Percentiles rank a stretch among this genome's conserved stretches.
phyloP scores from a whole-genome alignment of 2,113 vertebrate genomes.

The Epinephelus fuscoguttatus region DNA sequence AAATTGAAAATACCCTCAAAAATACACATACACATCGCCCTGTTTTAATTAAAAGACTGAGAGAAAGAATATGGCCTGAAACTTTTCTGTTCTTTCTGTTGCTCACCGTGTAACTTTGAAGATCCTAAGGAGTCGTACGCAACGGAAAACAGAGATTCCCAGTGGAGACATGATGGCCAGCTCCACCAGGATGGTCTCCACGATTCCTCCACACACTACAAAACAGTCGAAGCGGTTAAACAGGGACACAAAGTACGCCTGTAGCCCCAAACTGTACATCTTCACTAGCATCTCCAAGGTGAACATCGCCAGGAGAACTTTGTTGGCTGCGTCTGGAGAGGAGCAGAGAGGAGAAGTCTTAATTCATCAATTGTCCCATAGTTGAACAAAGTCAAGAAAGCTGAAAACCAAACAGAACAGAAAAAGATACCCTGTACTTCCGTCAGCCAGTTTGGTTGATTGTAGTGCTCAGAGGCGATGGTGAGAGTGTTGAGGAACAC shows the following conservation, averaged over 20 bases:
- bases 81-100: too few species aligned
- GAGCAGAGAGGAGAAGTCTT: neutral
- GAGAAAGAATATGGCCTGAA: neutral
- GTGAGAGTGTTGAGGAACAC: constrained; percentile 99
- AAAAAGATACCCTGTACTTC: constrained; percentile 91
- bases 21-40: too few species aligned
- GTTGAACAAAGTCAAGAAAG: neutral
- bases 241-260: constrained; percentile 98
- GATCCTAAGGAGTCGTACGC: constrained; percentile 96
- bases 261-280: constrained; percentile 98
- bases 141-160: constrained; percentile 98
- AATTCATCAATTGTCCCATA: neutral
- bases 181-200: constrained; percentile 97
- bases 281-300: constrained; percentile 99
- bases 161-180: constrained; percentile 97
- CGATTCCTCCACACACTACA: constrained; percentile 97
- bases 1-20: too few species aligned
- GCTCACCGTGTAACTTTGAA: constrained; percentile 99
- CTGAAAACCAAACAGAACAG: neutral
- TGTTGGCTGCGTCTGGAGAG: constrained; percentile 93
- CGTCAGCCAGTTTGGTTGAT: constrained; percentile 96
- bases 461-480: constrained; percentile 98
- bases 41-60: too few species aligned
- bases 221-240: constrained; percentile 99
- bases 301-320: constrained; percentile 97